A percentile compares a stretch with the other conserved stretches of the same genome.
Conservation (phyloP, 2,797 vertebrate genomes). For the Melanotaenia parkinsoni region DNA sequence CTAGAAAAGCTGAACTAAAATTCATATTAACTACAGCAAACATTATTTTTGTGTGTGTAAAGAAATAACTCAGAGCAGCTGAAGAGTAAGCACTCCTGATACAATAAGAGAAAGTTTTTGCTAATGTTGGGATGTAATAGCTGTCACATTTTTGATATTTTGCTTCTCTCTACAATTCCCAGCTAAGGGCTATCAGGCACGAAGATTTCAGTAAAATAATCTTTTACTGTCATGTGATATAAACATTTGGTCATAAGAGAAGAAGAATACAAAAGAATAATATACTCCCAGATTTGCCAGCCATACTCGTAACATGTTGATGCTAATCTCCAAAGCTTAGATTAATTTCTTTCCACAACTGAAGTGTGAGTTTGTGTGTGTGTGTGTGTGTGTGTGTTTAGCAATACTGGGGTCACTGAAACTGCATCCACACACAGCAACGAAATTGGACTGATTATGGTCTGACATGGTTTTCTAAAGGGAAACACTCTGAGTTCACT, state of each 20-base stretch:
- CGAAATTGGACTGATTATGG: slow-evolving; percentile 4
- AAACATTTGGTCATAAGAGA: not conserved
- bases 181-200: too few species aligned
- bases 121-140: not conserved
- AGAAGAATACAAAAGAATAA: not conserved
- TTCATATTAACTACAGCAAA: not conserved
- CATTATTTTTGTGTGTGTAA: not conserved
- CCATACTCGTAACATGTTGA: not conserved
- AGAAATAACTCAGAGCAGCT: not conserved
- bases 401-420: slow-evolving; percentile 9
- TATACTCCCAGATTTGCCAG: not conserved
- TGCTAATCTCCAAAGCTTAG: not conserved
- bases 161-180: not conserved
- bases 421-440: slow-evolving; percentile 1
- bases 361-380: not conserved
- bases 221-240: not conserved
- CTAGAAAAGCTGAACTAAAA: not conserved
- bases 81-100: not conserved
- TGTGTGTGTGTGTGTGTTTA: not conserved
- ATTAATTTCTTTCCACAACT: slow-evolving; percentile 4
- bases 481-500: not conserved
- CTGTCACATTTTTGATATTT: not conserved
- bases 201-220: not conserved
- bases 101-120: not conserved
- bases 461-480: slow-evolving; percentile 13